Conservation (phyloP, 1,140 invertebrate genomes). For the Atta colombica region DNA sequence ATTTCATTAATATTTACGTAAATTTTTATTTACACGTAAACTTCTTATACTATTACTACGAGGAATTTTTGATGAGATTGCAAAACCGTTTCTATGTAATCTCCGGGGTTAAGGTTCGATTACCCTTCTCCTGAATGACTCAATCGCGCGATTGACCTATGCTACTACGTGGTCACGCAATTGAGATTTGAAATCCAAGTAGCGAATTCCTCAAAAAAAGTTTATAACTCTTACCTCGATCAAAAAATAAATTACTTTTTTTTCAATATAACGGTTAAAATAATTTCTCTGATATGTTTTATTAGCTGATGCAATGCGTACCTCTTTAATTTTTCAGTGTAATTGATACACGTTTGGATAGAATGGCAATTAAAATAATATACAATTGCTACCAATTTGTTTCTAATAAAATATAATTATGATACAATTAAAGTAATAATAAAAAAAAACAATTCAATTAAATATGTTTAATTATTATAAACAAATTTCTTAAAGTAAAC, state of each 20-base stretch:
- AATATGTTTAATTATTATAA: conserved; percentile 20
- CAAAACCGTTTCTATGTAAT: conserved; percentile 13
- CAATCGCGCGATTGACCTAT: conserved; percentile 46
- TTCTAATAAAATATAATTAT: not conserved
- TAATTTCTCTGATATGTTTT: not conserved
- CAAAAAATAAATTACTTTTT: conserved; percentile 29
- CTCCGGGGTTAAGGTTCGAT: conserved; percentile 49
- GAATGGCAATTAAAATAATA: not conserved
- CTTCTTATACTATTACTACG: not conserved
- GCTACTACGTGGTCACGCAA: conserved; percentile 55
- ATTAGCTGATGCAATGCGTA: not conserved
- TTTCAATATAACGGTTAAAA: not conserved
- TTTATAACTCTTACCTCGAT: conserved; percentile 24
- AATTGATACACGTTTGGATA: not conserved
- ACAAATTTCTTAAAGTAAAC: not conserved
- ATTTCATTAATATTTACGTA: not conserved
- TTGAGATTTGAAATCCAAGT: conserved; percentile 42
- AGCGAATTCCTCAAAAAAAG: conserved; percentile 27
- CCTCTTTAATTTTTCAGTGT: not conserved
- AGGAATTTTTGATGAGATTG: conserved; percentile 5
- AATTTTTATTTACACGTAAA: not conserved
- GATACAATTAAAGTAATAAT: not conserved
- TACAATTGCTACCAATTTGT: not conserved
- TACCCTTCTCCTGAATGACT: conserved; percentile 63
- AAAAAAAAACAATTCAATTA: conserved; percentile 12